These are phyloP conservation scores for Hemichromis elongatus DNA, from an alignment of 2,113 vertebrate species.

Conservation along the genomic window DNA sequence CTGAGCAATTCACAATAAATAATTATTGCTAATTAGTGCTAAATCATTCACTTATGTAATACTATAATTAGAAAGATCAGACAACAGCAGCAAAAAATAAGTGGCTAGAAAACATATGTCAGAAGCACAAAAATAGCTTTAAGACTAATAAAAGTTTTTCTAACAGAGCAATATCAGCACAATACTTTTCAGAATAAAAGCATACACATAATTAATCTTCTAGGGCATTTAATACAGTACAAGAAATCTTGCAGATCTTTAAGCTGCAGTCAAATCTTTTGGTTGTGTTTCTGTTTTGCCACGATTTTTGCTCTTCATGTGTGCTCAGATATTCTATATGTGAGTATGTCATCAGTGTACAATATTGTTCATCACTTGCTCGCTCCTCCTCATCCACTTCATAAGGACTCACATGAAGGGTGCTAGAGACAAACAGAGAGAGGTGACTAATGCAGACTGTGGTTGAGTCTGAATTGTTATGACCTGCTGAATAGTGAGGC, in stretches of 20 bases:
- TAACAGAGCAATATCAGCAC: not conserved
- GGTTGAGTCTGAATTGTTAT: conserved; percentile 8
- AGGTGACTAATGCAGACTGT: conserved; percentile 14
- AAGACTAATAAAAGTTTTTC: not conserved
- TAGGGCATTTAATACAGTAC: fast-evolving
- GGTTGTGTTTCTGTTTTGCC: not conserved
- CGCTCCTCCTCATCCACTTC: not conserved
- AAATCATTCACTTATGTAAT: not conserved
- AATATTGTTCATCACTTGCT: not conserved
- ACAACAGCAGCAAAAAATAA: not conserved
- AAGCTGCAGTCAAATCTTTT: not conserved
- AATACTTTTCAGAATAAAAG: not conserved
- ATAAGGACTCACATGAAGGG: not conserved
- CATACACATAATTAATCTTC: not conserved
- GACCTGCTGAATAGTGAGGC: conserved; percentile 2
- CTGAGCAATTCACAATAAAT: fast-evolving
- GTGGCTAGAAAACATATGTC: fast-evolving
- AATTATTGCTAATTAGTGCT: not conserved
- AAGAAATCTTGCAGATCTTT: not conserved
- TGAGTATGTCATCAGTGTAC: not conserved
- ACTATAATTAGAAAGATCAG: fast-evolving
- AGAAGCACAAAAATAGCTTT: not conserved
- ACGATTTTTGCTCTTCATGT: not conserved
- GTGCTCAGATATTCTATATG: not conserved
- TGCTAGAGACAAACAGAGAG: not conserved